These are phyloP conservation scores for Liolophura sinensis DNA, from an alignment of 1,140 invertebrate species.

Conservation along the genomic window DNA sequence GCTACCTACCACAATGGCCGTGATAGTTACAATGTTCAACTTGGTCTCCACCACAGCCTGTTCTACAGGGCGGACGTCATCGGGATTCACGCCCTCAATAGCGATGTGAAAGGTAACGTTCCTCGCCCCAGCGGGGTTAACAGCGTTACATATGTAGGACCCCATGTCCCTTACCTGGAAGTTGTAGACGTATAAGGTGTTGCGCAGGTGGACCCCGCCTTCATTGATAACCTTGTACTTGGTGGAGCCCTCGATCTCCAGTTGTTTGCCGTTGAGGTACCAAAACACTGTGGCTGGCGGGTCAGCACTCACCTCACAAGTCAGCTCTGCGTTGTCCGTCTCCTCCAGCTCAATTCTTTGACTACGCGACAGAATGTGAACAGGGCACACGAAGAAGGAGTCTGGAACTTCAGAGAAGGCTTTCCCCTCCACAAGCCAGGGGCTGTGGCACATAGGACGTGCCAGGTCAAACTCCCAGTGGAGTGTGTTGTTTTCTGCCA, in stretches of 20 bases:
- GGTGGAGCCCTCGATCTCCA: conserved; percentile 8
- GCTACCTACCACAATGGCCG: too few species aligned
- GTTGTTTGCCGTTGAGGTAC: conserved; percentile 23
- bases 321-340: conserved; percentile 22
- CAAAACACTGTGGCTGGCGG: conserved; percentile 28
- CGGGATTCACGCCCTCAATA: conserved; percentile 25
- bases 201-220: conserved; percentile 12
- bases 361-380: conserved; percentile 35
- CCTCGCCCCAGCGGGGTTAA: conserved; percentile 35
- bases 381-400: conserved; percentile 24
- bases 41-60: too few species aligned
- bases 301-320: conserved; percentile 36
- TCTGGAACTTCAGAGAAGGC: conserved; percentile 18
- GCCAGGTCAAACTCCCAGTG: conserved; percentile 29
- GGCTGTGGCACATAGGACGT: conserved; percentile 30
- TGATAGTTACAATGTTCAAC: too few species aligned
- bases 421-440: conserved; percentile 22
- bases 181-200: conserved; percentile 26
- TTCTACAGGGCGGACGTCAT: background rate
- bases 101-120: conserved; percentile 33
- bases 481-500: conserved; percentile 12
- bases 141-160: conserved; percentile 39
- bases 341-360: conserved; percentile 9
- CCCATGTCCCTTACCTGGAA: conserved; percentile 34
- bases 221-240: conserved; percentile 22